These are phyloP conservation scores for Archocentrus centrarchus DNA, from an alignment of 2,113 vertebrate species.

Conservation along the genomic window DNA sequence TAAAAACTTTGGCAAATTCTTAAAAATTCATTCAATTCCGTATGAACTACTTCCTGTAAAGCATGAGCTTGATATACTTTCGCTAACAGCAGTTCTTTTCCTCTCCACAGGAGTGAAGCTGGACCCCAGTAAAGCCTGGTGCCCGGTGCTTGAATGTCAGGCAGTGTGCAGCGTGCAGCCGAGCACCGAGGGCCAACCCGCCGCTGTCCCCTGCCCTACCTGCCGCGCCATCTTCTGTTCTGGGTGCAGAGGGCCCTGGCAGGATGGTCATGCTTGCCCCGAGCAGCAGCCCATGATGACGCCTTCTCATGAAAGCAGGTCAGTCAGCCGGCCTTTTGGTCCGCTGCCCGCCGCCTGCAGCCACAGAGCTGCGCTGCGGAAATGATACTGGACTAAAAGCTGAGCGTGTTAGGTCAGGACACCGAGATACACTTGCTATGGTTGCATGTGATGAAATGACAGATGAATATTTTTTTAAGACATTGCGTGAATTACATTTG, in stretches of 20 bases:
- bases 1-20: not conserved
- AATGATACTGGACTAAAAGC: conserved; percentile 19
- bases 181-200: conserved; percentile 73
- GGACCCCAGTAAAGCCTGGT: conserved; percentile 92
- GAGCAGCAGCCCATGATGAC: conserved; percentile 77
- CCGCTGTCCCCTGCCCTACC: conserved; percentile 83
- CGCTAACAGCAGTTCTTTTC: not conserved
- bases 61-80: not conserved
- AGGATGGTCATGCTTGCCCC: conserved; percentile 80
- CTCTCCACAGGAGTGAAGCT: conserved; percentile 87
- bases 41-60: not conserved
- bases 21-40: not conserved
- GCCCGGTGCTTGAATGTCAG: conserved; percentile 90
- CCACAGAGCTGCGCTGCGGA: conserved; percentile 8
- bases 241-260: conserved; percentile 88
- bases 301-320: conserved; percentile 82
- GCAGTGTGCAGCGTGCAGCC: conserved; percentile 84
- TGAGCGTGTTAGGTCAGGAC: conserved; percentile 3
- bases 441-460: not conserved
- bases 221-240: conserved; percentile 90
- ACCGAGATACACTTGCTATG: not conserved
- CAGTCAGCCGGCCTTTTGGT: conserved; percentile 59
- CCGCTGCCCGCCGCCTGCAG: not conserved
- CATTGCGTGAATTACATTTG: not conserved
- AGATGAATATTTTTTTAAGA: not conserved